Evolutionary conservation across 2,888 invertebrate genomes (phyloP).

Genomic region (Dolomedes plantarius): DNA sequence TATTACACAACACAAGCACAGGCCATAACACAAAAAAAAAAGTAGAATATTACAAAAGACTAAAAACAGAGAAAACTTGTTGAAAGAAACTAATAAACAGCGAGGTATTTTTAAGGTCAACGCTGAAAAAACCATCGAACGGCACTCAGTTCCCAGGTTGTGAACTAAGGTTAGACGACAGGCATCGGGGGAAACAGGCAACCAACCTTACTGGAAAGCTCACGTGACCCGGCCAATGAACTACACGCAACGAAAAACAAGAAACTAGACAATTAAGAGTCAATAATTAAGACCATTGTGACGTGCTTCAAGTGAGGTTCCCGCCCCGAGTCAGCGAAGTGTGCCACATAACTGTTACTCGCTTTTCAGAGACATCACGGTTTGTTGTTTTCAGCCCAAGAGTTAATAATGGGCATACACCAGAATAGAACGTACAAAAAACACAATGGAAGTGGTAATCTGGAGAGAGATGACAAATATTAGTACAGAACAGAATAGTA

Average conservation of each 20-base stretch:
- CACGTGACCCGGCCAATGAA: constrained; percentile 10
- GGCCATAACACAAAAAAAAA: no score
- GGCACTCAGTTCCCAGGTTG: not conserved
- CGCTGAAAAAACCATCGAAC: no score
- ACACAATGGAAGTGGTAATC: no score
- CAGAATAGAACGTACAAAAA: no score
- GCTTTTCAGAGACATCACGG: not conserved
- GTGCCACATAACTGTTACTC: not conserved
- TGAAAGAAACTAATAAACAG: no score
- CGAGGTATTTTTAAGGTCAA: constrained; percentile 1
- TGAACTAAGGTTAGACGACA: not conserved
- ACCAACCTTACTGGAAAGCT: not conserved
- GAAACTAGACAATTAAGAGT: not conserved
- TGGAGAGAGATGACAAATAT: no score
- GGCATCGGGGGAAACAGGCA: not conserved
- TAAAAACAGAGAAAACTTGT: no score
- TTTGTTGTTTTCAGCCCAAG: no score
- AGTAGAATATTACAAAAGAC: no score
- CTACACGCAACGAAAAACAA: not conserved
- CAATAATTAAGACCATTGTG: constrained; percentile 2
- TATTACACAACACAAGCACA: no score
- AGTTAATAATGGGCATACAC: no score
- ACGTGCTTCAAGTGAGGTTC: not conserved
- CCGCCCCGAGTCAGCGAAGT: not conserved
- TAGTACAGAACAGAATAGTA: no score